Evolutionary conservation across 2,888 invertebrate species (phyloP), one percentile per base, ranked within the genome.

Genomic region (Ctena decussata): DNA sequence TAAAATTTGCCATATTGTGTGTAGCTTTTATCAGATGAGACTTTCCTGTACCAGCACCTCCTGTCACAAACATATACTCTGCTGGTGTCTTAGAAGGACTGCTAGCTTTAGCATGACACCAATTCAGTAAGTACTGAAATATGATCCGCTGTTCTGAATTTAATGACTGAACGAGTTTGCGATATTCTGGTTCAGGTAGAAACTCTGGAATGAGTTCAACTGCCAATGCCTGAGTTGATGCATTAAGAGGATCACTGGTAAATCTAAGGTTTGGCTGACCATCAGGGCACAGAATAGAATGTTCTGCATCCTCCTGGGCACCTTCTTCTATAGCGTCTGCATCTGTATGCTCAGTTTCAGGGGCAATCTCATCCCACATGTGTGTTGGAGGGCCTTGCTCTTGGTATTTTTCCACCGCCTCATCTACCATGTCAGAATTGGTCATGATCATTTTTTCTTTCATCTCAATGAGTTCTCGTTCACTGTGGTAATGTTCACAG

Each of bases 21-120:
- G 80, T 49, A 2, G 84, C 84, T 21, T 60, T 65, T 2, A 84
- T 84, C 49, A 84, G 39, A 39, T 80, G 77, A 5, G 80, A 80
- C 30, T 84, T 84, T 5, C 84, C 79, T 24, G 84, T 80, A 0
- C 79, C 84, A 30, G 80, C 79, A 12, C 80, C 84, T n/a, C 84
- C 84, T 27, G 84, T 65, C 0, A 84, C 24, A 70, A 84, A 80
- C 1, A 80, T 32, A 39, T 73, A 27, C 24, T 57, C 12, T 73
- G 80, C 77, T 5, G 77, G 73, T 60, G n/a, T 60, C 24, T n/a
- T 27, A 6, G 1, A 8, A 18, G 49, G 18, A 15, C 18, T 37
- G 8, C 8, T 35, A 6, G 1, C 24, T 41, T 79, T 37, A 27
- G 24, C 41, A 21, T 0, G 32, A 30, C n/a, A 69, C 79, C 75